phyloP scores from a whole-genome alignment of 2,888 invertebrate species.

The Pyrochroa serraticornis region DNA sequence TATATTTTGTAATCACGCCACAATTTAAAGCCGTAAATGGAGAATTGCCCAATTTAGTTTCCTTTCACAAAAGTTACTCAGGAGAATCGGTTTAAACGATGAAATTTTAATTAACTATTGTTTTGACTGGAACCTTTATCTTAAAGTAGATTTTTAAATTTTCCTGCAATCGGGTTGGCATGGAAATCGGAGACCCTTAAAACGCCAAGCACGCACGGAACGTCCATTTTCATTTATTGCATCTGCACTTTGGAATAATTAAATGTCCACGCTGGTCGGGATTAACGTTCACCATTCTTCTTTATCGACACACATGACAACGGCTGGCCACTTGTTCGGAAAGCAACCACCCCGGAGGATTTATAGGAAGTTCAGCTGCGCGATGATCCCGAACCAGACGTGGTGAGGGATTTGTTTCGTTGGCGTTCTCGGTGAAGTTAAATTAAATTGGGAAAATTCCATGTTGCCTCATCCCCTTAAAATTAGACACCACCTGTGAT shows the following conservation, averaged over 20 bases:
- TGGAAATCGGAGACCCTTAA: slow-evolving; percentile 12
- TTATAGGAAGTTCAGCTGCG: slow-evolving; percentile 19
- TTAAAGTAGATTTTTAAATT: no score
- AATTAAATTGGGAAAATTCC: slow-evolving; percentile 11
- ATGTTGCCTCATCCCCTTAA: no score
- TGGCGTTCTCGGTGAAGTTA: slow-evolving; percentile 12
- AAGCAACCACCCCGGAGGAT: slow-evolving; percentile 19
- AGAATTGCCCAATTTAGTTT: no score
- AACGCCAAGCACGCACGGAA: slow-evolving; percentile 28
- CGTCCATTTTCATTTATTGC: slow-evolving; percentile 39
- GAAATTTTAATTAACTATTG: no score
- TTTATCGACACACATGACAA: slow-evolving; percentile 29
- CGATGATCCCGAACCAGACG: slow-evolving; percentile 6
- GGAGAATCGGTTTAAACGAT: no score
- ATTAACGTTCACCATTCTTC: slow-evolving; percentile 24
- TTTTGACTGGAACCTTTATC: no score
- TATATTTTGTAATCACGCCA: no score
- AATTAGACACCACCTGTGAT: no score
- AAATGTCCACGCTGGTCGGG: slow-evolving; percentile 33
- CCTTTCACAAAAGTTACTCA: no score
- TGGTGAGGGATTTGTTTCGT: slow-evolving; percentile 11
- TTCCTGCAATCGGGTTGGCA: no score
- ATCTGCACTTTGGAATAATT: slow-evolving; percentile 39
- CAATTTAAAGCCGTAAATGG: no score
- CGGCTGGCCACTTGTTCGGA: slow-evolving; percentile 13